A percentile compares a stretch with the other conserved stretches of the same genome.
phyloP scores from a whole-genome alignment of 2,113 vertebrate species.

The Martes martes region DNA sequence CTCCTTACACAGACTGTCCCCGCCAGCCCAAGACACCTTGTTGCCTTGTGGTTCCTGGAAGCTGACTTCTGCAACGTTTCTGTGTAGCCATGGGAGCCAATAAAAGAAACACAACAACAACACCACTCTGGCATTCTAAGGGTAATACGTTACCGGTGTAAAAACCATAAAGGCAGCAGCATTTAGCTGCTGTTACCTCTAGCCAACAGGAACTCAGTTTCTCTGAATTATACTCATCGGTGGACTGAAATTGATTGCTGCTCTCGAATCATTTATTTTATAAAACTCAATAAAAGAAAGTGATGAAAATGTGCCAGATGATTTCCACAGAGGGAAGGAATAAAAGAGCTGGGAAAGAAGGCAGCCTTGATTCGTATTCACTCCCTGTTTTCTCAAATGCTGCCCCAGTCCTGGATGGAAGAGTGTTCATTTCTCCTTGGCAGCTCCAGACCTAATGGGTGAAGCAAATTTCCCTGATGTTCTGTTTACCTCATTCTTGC shows the following conservation, averaged over 20 bases:
- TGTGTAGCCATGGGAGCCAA: not conserved
- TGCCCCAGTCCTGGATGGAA: not conserved
- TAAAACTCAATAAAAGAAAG: conserved; percentile 44
- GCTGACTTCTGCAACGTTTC: not conserved
- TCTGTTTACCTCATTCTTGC: not conserved
- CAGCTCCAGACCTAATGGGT: not conserved
- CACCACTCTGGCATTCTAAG: not conserved
- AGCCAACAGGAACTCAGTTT: not conserved
- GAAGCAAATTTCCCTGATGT: conserved; percentile 6
- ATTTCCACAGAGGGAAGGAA: conserved; percentile 22
- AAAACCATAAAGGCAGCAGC: not conserved
- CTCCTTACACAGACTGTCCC: not conserved
- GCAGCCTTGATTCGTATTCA: not conserved
- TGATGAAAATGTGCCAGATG: not conserved
- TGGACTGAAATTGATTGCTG: not conserved
- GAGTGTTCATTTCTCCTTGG: not conserved
- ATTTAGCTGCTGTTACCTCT: not conserved
- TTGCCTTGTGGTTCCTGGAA: not conserved
- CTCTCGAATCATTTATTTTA: not conserved
- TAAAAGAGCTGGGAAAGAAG: not conserved
- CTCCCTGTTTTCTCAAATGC: not conserved
- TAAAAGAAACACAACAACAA: not conserved
- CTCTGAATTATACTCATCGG: not conserved
- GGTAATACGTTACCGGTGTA: not conserved
- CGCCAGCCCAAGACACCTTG: not conserved